Conservation (phyloP, 2,113 vertebrate genomes). For the Phaethon lepturus region DNA sequence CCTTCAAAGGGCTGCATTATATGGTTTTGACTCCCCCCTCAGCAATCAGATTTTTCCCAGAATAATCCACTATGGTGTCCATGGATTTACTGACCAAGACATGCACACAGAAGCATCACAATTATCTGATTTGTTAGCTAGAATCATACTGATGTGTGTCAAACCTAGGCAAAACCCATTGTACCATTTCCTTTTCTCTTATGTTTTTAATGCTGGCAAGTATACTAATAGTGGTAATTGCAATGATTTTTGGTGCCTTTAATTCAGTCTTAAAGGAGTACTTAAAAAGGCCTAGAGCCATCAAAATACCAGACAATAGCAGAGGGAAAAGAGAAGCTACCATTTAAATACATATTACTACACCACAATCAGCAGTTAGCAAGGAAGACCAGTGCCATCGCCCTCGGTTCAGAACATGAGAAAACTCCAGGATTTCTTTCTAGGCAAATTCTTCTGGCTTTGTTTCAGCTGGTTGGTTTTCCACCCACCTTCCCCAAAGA, state of each 20-base stretch:
- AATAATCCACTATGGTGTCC: not conserved
- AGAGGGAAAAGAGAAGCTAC: not conserved
- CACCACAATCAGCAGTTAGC: not conserved
- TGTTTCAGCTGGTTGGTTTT: not conserved
- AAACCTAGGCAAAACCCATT: not conserved
- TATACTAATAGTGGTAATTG: not conserved
- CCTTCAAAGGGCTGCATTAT: not conserved
- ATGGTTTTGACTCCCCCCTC: not conserved
- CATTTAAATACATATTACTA: not conserved
- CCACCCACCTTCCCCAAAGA: not conserved
- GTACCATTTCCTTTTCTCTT: not conserved
- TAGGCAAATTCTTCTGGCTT: not conserved
- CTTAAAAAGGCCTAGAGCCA: not conserved
- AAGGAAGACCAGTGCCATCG: not conserved
- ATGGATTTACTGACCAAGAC: not conserved
- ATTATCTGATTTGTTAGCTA: not conserved
- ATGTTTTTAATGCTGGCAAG: not conserved
- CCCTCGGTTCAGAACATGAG: not conserved
- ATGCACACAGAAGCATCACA: not conserved
- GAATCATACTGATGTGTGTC: not conserved
- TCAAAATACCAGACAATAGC: not conserved
- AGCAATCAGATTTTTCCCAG: not conserved
- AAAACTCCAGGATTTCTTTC: not conserved
- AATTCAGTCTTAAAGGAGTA: not conserved
- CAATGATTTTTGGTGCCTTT: not conserved